These are phyloP conservation scores for Plutella xylostella DNA, from an alignment of 2,888 invertebrate genomes.

Conservation along the genomic window DNA sequence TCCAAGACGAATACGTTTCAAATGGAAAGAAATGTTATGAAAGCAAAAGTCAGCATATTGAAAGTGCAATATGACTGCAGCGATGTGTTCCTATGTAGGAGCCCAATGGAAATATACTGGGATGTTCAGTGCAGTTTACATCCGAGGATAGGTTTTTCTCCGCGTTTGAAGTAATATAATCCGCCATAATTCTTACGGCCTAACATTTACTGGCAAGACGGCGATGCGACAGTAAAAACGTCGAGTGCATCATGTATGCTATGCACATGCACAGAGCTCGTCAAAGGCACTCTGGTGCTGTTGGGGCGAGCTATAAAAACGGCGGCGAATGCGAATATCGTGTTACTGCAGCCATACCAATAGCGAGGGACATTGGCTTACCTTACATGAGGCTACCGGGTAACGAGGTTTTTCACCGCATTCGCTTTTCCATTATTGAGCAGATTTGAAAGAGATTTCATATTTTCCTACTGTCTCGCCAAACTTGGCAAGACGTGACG, in stretches of 20 bases:
- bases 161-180: neutral
- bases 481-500: neutral
- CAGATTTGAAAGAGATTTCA: no score
- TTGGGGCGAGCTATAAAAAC: conserved; percentile 42
- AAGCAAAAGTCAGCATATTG: conserved; percentile 1
- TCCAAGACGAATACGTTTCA: neutral
- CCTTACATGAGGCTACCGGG: conserved; percentile 8
- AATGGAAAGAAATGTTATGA: neutral
- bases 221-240: conserved; percentile 39
- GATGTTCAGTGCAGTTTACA: neutral
- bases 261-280: conserved; percentile 46
- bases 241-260: conserved; percentile 41
- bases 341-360: conserved; percentile 33
- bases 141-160: neutral
- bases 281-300: conserved; percentile 24
- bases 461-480: no score
- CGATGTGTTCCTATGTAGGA: conserved; percentile 6
- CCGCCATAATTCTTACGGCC: neutral
- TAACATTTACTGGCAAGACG: conserved; percentile 8
- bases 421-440: neutral
- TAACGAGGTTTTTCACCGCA: neutral
- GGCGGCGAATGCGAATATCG: conserved; percentile 42
- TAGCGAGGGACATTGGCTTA: conserved; percentile 26
- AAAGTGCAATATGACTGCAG: conserved; percentile 3
- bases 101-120: neutral